These are phyloP conservation scores for Chloropsis hardwickii DNA, from an alignment of 2,113 vertebrate species.

Conservation along the genomic window DNA sequence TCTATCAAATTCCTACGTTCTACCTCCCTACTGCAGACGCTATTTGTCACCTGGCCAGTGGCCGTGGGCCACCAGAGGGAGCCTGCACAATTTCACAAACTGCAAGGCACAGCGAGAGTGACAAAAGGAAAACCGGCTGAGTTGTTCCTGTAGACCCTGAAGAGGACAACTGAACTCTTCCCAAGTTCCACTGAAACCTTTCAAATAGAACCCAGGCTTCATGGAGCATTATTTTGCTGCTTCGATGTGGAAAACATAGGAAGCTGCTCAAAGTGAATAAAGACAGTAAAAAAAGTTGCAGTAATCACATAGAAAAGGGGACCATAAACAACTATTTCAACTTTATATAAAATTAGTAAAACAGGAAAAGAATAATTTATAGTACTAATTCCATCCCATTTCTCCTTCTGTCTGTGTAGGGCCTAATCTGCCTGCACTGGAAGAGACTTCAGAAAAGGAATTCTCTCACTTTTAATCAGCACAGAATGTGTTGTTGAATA, in stretches of 20 bases:
- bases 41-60: neutral
- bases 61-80: conserved; percentile 34
- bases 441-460: neutral
- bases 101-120: neutral
- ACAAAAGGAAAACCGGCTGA: neutral
- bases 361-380: neutral
- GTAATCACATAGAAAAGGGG: neutral
- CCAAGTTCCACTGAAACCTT: neutral
- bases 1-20: neutral
- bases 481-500: neutral
- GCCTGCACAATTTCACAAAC: neutral
- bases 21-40: neutral
- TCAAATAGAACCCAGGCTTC: neutral
- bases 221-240: neutral
- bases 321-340: neutral
- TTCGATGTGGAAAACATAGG: neutral
- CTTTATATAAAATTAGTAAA: neutral
- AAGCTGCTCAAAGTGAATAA: neutral
- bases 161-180: neutral
- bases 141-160: neutral
- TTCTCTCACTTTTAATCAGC: neutral
- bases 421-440: neutral
- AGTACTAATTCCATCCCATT: neutral
- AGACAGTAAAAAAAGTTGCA: neutral
- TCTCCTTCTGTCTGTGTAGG: neutral